phyloP scores from a whole-genome alignment of 2,113 vertebrate species.

The Baryphthengus martii region DNA sequence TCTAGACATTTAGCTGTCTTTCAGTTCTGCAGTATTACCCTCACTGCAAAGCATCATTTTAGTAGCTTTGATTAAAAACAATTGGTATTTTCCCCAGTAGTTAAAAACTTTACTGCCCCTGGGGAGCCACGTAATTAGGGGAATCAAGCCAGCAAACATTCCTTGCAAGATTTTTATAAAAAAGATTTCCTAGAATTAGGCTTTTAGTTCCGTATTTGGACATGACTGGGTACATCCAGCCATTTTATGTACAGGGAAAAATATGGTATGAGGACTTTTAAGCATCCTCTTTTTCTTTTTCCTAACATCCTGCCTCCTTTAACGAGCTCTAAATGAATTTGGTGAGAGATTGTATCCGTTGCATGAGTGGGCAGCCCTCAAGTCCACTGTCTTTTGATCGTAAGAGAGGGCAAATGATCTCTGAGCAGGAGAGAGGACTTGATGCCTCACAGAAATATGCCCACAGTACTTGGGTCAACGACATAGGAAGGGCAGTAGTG shows the following conservation, averaged over 20 bases:
- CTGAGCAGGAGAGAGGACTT: not conserved
- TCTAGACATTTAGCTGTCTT: not conserved
- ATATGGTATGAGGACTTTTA: not conserved
- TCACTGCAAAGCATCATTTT: not conserved
- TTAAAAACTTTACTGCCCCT: not conserved
- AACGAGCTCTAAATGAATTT: not conserved
- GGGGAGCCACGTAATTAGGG: not conserved
- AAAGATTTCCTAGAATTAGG: not conserved
- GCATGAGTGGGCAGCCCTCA: not conserved
- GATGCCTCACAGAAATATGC: not conserved
- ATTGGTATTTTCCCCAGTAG: not conserved
- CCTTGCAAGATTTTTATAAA: not conserved
- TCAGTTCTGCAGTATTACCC: not conserved
- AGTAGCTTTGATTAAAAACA: constrained; percentile 1
- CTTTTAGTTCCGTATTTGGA: not conserved
- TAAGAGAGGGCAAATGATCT: not conserved
- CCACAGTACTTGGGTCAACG: not conserved
- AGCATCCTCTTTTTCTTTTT: not conserved
- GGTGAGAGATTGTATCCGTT: not conserved
- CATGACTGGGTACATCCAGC: not conserved
- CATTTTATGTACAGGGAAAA: not conserved
- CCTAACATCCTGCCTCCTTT: not conserved
- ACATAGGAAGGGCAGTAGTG: not conserved
- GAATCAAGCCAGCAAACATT: constrained; percentile 16
- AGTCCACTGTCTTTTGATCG: not conserved